These are phyloP conservation scores for Sceloporus tristichus DNA, from an alignment of 2,113 vertebrate genomes.

Conservation along the genomic window DNA sequence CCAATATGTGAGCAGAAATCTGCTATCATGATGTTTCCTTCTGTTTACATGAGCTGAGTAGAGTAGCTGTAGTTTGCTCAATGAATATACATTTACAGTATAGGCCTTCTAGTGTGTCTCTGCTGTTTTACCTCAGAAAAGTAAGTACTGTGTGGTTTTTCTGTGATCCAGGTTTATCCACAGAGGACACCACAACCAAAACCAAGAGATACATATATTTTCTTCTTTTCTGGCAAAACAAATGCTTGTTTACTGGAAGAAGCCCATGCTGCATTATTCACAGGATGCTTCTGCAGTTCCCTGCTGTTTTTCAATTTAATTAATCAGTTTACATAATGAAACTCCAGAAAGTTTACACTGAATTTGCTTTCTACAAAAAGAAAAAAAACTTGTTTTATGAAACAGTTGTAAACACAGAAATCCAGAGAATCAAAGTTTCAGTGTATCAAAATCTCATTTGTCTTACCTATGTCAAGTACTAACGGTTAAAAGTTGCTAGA, in stretches of 20 bases:
- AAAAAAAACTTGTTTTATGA: not conserved
- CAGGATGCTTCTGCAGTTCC: slow-evolving; percentile 38
- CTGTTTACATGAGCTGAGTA: too few relatives aligned
- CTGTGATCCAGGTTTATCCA: not conserved
- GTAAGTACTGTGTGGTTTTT: not conserved
- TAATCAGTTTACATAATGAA: slow-evolving; percentile 46
- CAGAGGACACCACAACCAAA: not conserved
- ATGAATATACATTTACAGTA: not conserved
- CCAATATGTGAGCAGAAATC: too few relatives aligned
- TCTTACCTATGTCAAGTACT: not conserved
- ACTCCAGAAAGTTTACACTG: slow-evolving; percentile 45
- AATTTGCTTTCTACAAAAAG: slow-evolving; percentile 36
- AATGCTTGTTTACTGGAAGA: slow-evolving; percentile 33
- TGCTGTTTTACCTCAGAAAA: not conserved
- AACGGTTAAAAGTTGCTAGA: too few relatives aligned
- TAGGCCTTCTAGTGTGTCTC: not conserved
- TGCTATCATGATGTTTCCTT: not conserved
- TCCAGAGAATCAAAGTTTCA: not conserved
- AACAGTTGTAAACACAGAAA: not conserved
- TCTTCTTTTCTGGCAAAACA: slow-evolving; percentile 34
- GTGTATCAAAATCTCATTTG: not conserved
- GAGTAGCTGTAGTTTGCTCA: not conserved
- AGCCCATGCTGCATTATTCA: slow-evolving; percentile 38
- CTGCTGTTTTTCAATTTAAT: slow-evolving; percentile 48
- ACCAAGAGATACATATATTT: not conserved